A percentile compares a stretch with the other conserved stretches of the same genome.
Evolutionary conservation across 2,797 vertebrate genomes (phyloP).

Genomic region (Kryptopterus vitreolus): DNA sequence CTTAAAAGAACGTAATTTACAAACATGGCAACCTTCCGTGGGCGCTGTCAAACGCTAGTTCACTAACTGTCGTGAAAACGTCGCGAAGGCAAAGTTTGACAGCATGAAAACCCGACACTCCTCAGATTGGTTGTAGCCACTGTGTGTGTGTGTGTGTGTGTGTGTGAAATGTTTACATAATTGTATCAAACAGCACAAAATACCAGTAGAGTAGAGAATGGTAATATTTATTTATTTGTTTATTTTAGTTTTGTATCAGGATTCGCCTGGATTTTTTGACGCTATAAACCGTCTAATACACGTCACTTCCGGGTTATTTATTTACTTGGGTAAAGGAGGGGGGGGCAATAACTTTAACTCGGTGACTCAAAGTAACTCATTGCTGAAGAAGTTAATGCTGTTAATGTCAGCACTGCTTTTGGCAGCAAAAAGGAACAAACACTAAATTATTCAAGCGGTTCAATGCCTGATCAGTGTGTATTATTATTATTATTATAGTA

Average conservation of each 20-base stretch:
- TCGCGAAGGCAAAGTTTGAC: neutral
- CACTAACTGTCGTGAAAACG: slow-evolving; percentile 27
- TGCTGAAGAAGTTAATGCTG: too few relatives aligned
- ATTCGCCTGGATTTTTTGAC: neutral
- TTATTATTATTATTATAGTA: too few relatives aligned
- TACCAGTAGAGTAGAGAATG: neutral
- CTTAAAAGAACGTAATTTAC: rapidly evolving
- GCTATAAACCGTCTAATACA: neutral
- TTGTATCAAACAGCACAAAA: neutral
- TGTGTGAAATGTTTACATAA: neutral
- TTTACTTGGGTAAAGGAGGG: neutral
- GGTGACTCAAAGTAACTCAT: too few relatives aligned
- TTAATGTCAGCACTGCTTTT: too few relatives aligned
- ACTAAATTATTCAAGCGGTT: too few relatives aligned
- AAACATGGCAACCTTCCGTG: slow-evolving; percentile 30
- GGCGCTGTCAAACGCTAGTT: neutral
- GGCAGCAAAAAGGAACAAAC: too few relatives aligned
- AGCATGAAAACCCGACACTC: neutral
- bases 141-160: too few relatives aligned
- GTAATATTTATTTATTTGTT: too few relatives aligned
- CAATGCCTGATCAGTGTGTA: too few relatives aligned
- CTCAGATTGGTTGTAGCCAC: neutral
- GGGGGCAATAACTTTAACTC: too few relatives aligned
- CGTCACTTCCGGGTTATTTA: neutral
- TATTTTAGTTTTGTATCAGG: neutral